phyloP scores from a whole-genome alignment of 2,113 vertebrate genomes.

The Ictalurus furcatus region DNA sequence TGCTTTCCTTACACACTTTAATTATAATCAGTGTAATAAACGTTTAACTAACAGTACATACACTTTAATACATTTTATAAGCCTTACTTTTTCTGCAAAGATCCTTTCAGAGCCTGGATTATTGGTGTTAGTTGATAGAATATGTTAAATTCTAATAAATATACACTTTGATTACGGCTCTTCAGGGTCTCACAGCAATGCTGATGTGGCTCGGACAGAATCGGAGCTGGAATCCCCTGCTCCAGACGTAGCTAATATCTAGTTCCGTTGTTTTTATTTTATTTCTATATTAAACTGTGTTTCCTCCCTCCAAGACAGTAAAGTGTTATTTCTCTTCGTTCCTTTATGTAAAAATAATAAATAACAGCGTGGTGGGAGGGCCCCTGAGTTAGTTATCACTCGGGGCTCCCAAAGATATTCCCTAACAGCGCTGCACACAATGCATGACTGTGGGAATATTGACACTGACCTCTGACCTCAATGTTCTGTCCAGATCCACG shows the following conservation, averaged over 20 bases:
- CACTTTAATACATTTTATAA: no score
- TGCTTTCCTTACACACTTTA: no score
- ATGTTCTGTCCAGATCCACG: background rate
- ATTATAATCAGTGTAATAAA: no score
- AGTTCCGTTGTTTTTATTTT: no score
- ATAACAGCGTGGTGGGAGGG: background rate
- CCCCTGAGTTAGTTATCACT: background rate
- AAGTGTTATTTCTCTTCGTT: background rate
- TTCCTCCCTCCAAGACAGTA: background rate
- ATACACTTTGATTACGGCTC: no score
- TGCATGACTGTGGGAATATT: background rate
- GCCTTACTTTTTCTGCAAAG: no score
- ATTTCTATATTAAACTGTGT: background rate
- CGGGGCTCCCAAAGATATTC: background rate
- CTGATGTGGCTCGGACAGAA: no score
- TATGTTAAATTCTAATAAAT: no score
- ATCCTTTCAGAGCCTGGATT: background rate
- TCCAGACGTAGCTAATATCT: no score
- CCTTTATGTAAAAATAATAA: background rate
- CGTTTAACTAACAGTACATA: no score
- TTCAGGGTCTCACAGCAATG: no score
- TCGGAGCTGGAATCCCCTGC: no score
- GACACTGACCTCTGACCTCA: conserved; percentile 19
- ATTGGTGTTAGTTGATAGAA: background rate
- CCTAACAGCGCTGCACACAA: background rate